Evolutionary conservation across 2,888 invertebrate species (phyloP), one percentile per base, ranked within the genome.

Genomic region (Diplazon laetatorius): DNA sequence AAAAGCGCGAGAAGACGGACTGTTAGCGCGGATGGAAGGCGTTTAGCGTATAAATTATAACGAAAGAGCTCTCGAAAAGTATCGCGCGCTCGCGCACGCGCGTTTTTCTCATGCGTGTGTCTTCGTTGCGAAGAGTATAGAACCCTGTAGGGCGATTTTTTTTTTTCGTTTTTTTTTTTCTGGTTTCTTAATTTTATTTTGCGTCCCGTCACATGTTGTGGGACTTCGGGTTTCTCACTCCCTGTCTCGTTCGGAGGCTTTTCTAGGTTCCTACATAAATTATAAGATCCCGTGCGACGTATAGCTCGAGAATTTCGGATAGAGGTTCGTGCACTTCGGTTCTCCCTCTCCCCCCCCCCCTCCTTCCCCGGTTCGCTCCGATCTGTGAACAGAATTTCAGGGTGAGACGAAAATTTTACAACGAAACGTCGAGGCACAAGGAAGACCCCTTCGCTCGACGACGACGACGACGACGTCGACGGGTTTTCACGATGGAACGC

Each of bases 1-100:
- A 78, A 71, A 78, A 72, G 68, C 60, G 68, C 60, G 73, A 68
- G 59, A 72, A 55, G n/a, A n/a, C n/a, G n/a, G n/a, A 76, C 75
- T 82, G 80, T 82, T 81, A 82, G 81, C 81, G 78, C 69, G 82
- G 68, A 79, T 77, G 81, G 80, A 82, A 83, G 84, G 84, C 85
- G 85, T 88, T 88, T 86, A 87, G 81, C 85, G 85, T 87, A 88
- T 88, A 88, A 88, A 88, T 88, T 88, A 88, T 88, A 88, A 88
- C 86, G 86, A 85, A 80, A 77, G 80, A 85, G 87, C 82, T 65
- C 72, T 62, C 50, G 76, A 76, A 83, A 82, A 18, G 59, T 50
- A 63, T 39, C n/a, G 70, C 42, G 57, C 39, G 59, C n/a, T n/a
- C n/a, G n/a, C n/a, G n/a, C n/a, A n/a, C n/a, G n/a, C n/a, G n/a